phyloP scores from a whole-genome alignment of 1,140 invertebrate genomes.

The Ditylenchus dipsaci region DNA sequence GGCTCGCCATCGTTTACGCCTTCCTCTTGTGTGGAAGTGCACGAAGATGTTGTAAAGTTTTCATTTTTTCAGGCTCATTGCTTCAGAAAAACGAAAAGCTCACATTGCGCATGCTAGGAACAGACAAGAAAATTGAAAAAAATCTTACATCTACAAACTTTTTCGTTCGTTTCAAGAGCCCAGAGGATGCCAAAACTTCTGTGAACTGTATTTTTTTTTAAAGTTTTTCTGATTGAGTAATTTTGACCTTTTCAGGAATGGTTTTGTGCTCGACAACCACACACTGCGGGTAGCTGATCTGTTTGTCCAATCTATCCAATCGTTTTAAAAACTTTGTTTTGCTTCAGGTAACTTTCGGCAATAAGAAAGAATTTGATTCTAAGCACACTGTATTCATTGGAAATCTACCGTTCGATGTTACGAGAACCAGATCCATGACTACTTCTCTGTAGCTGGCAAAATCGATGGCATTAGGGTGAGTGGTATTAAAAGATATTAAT shows the following conservation, averaged over 20 bases:
- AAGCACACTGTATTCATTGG: conserved; percentile 11
- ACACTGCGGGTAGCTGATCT: background rate
- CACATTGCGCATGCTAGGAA: conserved; percentile 3
- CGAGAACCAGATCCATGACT: conserved; percentile 3
- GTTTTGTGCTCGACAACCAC: conserved; percentile 1
- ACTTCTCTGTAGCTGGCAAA: conserved; percentile 4
- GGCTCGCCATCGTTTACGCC: too few relatives aligned
- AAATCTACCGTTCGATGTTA: conserved; percentile 11
- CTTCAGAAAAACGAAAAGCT: conserved; percentile 15
- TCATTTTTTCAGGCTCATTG: conserved; percentile 5
- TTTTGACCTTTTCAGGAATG: conserved; percentile 2
- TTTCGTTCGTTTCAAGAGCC: conserved; percentile 15
- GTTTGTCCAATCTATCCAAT: too few relatives aligned
- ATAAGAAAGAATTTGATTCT: conserved; percentile 9
- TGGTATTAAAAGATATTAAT: background rate
- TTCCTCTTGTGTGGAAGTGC: too few relatives aligned
- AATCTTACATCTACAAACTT: conserved; percentile 14
- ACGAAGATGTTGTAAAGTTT: background rate
- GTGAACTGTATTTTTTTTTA: too few relatives aligned
- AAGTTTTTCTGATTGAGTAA: background rate
- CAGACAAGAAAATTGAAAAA: conserved; percentile 13
- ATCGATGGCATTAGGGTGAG: conserved; percentile 5
- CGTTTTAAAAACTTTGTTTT: too few relatives aligned
- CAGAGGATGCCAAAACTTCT: conserved; percentile 15
- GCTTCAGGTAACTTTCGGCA: conserved; percentile 1